A percentile compares a stretch with the other conserved stretches of the same genome.
Conservation (phyloP, 64 coral and sea anemone genomes). For the Porites lutea region DNA sequence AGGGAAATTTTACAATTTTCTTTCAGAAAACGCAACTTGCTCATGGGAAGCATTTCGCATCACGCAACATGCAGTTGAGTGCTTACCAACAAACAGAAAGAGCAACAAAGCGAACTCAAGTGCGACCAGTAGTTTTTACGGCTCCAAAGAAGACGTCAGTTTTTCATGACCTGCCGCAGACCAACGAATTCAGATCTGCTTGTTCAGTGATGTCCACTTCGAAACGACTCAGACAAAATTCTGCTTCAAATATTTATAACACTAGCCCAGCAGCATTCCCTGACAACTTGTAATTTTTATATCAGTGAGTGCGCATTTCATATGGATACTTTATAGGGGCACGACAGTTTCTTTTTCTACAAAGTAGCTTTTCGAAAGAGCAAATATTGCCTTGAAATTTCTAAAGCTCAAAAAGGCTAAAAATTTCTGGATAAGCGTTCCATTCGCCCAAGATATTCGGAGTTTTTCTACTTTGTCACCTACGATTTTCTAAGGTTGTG, state of each 20-base stretch:
- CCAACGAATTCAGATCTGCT: conserved; percentile 16
- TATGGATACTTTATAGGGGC: neutral
- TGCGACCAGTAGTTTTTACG: conserved; percentile 33
- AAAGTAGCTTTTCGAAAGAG: too few relatives aligned
- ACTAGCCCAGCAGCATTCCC: conserved; percentile 21
- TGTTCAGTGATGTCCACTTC: neutral
- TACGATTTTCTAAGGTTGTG: too few relatives aligned
- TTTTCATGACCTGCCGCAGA: neutral
- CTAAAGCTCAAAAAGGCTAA: too few relatives aligned
- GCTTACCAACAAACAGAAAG: conserved; percentile 7
- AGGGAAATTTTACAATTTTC: too few relatives aligned
- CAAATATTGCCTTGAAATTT: too few relatives aligned
- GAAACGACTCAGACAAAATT: conserved; percentile 24
- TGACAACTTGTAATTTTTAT: conserved; percentile 1
- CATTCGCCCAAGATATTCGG: too few relatives aligned
- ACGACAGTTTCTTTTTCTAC: neutral
- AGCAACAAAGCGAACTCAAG: conserved; percentile 3
- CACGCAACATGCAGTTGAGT: neutral
- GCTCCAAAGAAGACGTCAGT: neutral
- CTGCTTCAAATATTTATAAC: conserved; percentile 21
- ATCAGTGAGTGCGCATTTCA: neutral
- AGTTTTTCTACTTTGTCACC: too few relatives aligned
- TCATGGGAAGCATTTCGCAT: neutral
- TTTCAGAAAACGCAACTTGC: conserved; percentile 26
- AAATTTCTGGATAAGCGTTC: too few relatives aligned